Evolutionary conservation across 1,140 invertebrate genomes (phyloP), one percentile per base, ranked within the genome.

Genomic region (Colletes latitarsis): DNA sequence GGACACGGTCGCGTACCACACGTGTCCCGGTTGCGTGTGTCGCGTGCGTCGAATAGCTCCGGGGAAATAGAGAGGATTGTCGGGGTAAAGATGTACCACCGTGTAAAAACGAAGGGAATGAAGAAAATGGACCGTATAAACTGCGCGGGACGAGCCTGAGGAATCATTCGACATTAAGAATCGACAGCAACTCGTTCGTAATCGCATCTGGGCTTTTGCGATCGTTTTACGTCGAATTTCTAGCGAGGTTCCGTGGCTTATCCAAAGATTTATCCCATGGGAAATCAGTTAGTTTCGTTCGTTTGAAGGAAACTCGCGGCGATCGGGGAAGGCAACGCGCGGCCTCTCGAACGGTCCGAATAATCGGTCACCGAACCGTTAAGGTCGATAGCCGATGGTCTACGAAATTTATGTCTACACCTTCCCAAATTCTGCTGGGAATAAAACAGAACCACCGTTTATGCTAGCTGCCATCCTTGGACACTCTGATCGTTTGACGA

Each of bases 261-360:
- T 55, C 77, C 70, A 69, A 79, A 81, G 82, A 88, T 88, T 88
- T 85, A 87, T 87, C 87, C 87, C 85, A 49, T 81, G 88, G 88
- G 86, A 88, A 88, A 88, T 88, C 86, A 87, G 82, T 83, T 87
- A 81, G 85, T 87, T 88, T 87, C 76, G 82, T 86, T 87, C 72
- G 70, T 73, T 64, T 55, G 77, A 73, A 77, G 71, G 66, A 84
- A 84, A 86, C 76, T 84, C 75, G 85, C 30, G 58, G 71, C 55
- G 81, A 80, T 72, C 53, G 75, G 41, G 67, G 57, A 82, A 57
- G 60, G 70, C 52, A 75, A 77, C 52, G 8, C 52, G 8, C 46
- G 53, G 30, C 39, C 43, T 77, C 67, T 77, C 72, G 62, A 85
- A 60, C 53, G 58, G 19, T 55, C 19, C 58, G 64, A 81, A 86